Evolutionary conservation across 2,797 vertebrate genomes (phyloP).

Genomic region (Sebastes taczanowskii): DNA sequence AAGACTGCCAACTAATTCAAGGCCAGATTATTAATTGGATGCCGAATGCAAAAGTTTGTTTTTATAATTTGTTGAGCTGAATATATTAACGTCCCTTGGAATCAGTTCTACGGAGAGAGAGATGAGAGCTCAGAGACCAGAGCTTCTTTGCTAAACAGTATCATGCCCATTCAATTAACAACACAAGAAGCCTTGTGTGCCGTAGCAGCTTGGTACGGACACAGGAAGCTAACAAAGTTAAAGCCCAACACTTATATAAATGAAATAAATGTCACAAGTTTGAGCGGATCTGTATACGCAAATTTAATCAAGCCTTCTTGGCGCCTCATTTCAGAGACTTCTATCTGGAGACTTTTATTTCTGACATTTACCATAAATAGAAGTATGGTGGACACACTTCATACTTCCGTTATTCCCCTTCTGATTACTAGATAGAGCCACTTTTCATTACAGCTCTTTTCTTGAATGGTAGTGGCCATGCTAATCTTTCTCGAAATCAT

Average conservation of each 20-base stretch:
- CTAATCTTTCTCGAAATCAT: neutral
- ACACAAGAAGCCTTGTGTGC: slow-evolving; percentile 63
- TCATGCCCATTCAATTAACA: slow-evolving; percentile 76
- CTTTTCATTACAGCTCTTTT: neutral
- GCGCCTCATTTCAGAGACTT: neutral
- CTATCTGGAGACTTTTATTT: neutral
- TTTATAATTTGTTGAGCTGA: neutral
- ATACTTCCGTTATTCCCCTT: neutral
- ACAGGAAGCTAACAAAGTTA: slow-evolving; percentile 63
- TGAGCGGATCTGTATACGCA: slow-evolving; percentile 21
- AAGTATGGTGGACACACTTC: neutral
- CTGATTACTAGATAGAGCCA: neutral
- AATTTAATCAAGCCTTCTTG: slow-evolving; percentile 67
- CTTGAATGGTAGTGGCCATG: neutral
- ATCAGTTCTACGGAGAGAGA: neutral
- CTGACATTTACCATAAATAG: neutral
- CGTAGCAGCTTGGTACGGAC: slow-evolving; percentile 27
- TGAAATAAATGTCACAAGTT: slow-evolving; percentile 76
- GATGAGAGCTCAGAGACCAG: slow-evolving; percentile 3
- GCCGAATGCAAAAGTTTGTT: neutral
- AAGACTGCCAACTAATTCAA: neutral
- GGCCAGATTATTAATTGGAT: slow-evolving; percentile 9
- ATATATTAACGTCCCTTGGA: neutral
- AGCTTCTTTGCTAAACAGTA: slow-evolving; percentile 53
- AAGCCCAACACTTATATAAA: slow-evolving; percentile 53